Percentiles rank a stretch among this genome's conserved stretches.
Conservation (phyloP, 2,888 invertebrate genomes). For the Pheosia tremula region DNA sequence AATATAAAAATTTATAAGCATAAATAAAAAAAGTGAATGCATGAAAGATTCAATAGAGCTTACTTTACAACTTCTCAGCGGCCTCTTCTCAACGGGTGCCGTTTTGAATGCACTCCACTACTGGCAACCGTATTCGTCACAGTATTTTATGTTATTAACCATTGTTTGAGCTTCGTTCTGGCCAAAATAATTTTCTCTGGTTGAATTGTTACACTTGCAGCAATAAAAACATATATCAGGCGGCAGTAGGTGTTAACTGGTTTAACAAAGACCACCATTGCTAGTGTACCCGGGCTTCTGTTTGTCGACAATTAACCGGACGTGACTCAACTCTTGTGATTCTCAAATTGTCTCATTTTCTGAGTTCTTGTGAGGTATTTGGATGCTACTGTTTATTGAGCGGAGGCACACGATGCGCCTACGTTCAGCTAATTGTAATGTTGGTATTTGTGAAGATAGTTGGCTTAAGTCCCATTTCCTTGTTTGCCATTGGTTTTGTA, state of each 20-base stretch:
- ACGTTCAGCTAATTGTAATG: slow-evolving; percentile 17
- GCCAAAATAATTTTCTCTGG: slow-evolving; percentile 73
- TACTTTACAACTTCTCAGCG: slow-evolving; percentile 13
- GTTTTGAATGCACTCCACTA: slow-evolving; percentile 44
- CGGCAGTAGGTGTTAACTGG: slow-evolving; percentile 66
- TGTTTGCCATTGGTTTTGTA: slow-evolving; percentile 8
- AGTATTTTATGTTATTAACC: slow-evolving; percentile 56
- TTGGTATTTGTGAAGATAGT: slow-evolving; percentile 15
- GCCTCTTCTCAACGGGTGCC: slow-evolving; percentile 34
- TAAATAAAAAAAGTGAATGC: neutral
- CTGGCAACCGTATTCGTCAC: slow-evolving; percentile 68
- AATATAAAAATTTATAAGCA: neutral
- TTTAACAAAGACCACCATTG: slow-evolving; percentile 67
- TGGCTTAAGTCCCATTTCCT: slow-evolving; percentile 17
- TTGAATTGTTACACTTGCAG: slow-evolving; percentile 63
- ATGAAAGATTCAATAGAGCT: slow-evolving; percentile 21
- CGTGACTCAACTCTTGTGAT: slow-evolving; percentile 45
- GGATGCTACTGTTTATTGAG: slow-evolving; percentile 17
- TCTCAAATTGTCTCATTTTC: slow-evolving; percentile 43
- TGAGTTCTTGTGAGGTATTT: slow-evolving; percentile 38
- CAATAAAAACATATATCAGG: slow-evolving; percentile 71
- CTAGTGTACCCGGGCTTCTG: slow-evolving; percentile 46
- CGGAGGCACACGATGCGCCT: slow-evolving; percentile 22
- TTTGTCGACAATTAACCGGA: slow-evolving; percentile 59
- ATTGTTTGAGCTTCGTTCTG: slow-evolving; percentile 75